A percentile compares a stretch with the other conserved stretches of the same genome.
These are phyloP conservation scores for Dinothrombium tinctorium DNA, from an alignment of 1,140 invertebrate species.

Conservation along the genomic window DNA sequence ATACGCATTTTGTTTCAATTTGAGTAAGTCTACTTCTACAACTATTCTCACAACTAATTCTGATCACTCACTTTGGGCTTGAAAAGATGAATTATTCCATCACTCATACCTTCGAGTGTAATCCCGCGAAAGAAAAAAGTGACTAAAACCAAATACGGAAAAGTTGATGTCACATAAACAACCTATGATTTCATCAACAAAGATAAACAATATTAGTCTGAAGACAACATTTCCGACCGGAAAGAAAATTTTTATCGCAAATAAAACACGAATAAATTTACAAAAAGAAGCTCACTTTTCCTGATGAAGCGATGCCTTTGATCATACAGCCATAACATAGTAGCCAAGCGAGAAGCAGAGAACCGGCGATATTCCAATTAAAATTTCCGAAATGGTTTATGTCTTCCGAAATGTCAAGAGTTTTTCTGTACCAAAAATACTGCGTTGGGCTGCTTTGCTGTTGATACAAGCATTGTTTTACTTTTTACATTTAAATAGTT, in stretches of 20 bases:
- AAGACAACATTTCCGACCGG: no score
- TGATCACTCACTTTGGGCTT: slow-evolving; percentile 11
- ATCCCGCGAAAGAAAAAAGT: slow-evolving; percentile 40
- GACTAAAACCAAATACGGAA: slow-evolving; percentile 48
- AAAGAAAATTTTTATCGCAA: no score
- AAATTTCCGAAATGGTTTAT: slow-evolving; percentile 64
- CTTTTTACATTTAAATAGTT: not conserved
- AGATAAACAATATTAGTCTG: slow-evolving; percentile 28
- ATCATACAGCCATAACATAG: slow-evolving; percentile 97
- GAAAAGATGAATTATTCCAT: slow-evolving; percentile 20
- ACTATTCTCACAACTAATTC: not conserved
- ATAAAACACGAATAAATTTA: no score
- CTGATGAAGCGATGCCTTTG: slow-evolving; percentile 88
- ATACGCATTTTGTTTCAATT: not conserved
- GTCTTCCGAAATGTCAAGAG: slow-evolving; percentile 63
- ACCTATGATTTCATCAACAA: slow-evolving; percentile 33
- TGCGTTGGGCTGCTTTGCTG: slow-evolving; percentile 60
- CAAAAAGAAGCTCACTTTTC: no score
- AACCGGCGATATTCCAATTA: slow-evolving; percentile 79
- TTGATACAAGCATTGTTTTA: not conserved
- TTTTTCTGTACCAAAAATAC: slow-evolving; percentile 79
- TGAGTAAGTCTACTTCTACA: not conserved
- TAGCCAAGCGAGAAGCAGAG: slow-evolving; percentile 67
- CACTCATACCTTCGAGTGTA: slow-evolving; percentile 22
- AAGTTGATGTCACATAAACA: slow-evolving; percentile 47